A percentile compares a stretch with the other conserved stretches of the same genome.
Evolutionary conservation across 2,113 vertebrate genomes (phyloP).

Genomic region (Halcyon malimbica): DNA sequence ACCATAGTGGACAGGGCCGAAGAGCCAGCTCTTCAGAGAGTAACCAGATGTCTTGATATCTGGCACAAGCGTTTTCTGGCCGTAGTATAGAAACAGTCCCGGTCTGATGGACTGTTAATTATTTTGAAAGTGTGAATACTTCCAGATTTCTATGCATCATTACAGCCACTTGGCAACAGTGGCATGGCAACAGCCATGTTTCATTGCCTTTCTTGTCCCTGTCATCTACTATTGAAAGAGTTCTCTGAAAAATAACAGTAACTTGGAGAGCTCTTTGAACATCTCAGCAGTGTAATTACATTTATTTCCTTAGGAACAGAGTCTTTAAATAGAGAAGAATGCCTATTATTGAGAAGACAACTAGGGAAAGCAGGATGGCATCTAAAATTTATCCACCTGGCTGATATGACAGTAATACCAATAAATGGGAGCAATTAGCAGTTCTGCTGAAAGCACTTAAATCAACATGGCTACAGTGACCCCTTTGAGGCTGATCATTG

Average conservation of each 20-base stretch:
- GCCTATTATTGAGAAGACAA: slow-evolving; percentile 7
- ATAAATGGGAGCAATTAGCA: neutral
- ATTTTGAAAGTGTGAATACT: slow-evolving; percentile 52
- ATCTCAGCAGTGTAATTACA: slow-evolving; percentile 48
- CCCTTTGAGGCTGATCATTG: neutral
- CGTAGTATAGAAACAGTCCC: neutral
- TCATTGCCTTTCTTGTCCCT: neutral
- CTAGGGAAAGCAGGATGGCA: slow-evolving; percentile 1
- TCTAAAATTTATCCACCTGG: slow-evolving; percentile 39
- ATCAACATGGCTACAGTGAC: neutral
- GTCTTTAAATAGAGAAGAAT: slow-evolving; percentile 47
- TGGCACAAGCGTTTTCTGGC: slow-evolving; percentile 33
- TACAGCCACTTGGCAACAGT: slow-evolving; percentile 51
- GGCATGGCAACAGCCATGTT: slow-evolving; percentile 47
- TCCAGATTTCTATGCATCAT: slow-evolving; percentile 29
- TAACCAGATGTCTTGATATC: neutral
- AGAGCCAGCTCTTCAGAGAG: neutral
- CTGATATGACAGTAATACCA: neutral
- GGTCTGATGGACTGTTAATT: slow-evolving; percentile 24
- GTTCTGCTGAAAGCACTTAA: slow-evolving; percentile 17
- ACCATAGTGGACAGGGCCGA: neutral
- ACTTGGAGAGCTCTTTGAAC: slow-evolving; percentile 49
- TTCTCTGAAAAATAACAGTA: slow-evolving; percentile 52
- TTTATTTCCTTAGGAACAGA: slow-evolving; percentile 55
- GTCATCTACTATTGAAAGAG: no score